phyloP scores from a whole-genome alignment of 1,140 invertebrate species.

The Cydia pomonella region DNA sequence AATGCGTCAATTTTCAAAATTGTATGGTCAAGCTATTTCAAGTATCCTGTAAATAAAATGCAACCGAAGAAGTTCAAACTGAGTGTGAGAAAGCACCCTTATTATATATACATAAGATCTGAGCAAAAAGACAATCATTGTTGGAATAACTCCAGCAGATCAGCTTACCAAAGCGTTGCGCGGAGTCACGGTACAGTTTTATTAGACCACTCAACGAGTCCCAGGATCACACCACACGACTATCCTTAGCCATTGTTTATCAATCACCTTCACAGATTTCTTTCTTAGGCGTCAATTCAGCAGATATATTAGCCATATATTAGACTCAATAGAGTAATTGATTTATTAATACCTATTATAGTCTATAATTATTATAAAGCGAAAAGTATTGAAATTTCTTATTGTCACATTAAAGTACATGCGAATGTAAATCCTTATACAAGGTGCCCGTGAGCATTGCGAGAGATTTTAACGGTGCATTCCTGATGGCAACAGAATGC shows the following conservation, averaged over 20 bases:
- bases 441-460: no score
- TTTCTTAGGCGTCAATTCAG: background rate
- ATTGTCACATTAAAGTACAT: no score
- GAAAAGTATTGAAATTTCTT: no score
- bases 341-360: background rate
- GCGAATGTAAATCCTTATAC: no score
- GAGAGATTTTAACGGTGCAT: no score
- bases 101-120: background rate
- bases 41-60: background rate
- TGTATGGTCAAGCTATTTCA: background rate
- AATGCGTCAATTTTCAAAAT: no score
- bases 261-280: background rate
- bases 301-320: background rate
- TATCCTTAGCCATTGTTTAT: constrained; percentile 4
- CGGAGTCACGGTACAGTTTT: background rate
- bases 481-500: no score
- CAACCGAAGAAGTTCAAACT: background rate
- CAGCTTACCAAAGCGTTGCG: background rate
- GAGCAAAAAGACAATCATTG: background rate
- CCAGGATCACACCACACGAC: constrained; percentile 1
- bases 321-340: background rate
- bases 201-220: constrained; percentile 18
- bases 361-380: background rate
- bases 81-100: background rate
- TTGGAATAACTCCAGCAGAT: background rate